Percentiles rank a stretch among this genome's conserved stretches.
These are phyloP conservation scores for Aethina tumida DNA, from an alignment of 1,140 invertebrate genomes.

Conservation along the genomic window DNA sequence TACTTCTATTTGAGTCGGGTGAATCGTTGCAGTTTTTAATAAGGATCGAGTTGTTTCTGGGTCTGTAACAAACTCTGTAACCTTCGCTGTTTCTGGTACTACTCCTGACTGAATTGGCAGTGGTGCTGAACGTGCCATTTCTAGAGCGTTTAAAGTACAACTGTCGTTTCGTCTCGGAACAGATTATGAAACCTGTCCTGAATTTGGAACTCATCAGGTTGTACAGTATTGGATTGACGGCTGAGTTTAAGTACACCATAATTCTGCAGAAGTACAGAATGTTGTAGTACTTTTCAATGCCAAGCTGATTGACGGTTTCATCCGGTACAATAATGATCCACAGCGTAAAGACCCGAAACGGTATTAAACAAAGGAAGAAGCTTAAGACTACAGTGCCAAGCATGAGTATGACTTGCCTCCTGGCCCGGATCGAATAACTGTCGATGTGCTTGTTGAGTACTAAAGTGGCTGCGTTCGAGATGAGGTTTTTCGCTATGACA, in stretches of 20 bases:
- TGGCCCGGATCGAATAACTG: slow-evolving; percentile 48
- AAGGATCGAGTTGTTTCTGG: slow-evolving; percentile 25
- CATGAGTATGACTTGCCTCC: slow-evolving; percentile 69
- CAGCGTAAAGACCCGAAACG: slow-evolving; percentile 73
- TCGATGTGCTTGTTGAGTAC: slow-evolving; percentile 50
- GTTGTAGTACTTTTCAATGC: slow-evolving; percentile 64
- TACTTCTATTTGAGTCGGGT: slow-evolving; percentile 24
- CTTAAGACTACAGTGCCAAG: slow-evolving; percentile 71
- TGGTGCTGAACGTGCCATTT: slow-evolving; percentile 41
- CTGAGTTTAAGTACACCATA: slow-evolving; percentile 80
- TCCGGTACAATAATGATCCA: slow-evolving; percentile 60
- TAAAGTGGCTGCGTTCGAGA: slow-evolving; percentile 49
- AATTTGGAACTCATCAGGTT: slow-evolving; percentile 83
- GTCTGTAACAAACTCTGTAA: slow-evolving; percentile 28
- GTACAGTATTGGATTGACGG: slow-evolving; percentile 73
- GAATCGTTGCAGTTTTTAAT: slow-evolving; percentile 28
- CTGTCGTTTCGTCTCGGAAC: slow-evolving; percentile 41
- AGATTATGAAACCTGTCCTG: slow-evolving; percentile 62
- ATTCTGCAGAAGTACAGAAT: slow-evolving; percentile 72
- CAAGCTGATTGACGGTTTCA: slow-evolving; percentile 47
- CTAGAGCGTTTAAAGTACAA: slow-evolving; percentile 24
- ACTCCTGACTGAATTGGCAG: slow-evolving; percentile 38
- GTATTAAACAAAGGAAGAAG: slow-evolving; percentile 80
- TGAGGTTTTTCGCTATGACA: slow-evolving; percentile 64
- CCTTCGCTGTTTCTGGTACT: slow-evolving; percentile 36